These are phyloP conservation scores for Schizothorax lantsangensis DNA, from an alignment of 2,797 vertebrate genomes.

Conservation along the genomic window DNA sequence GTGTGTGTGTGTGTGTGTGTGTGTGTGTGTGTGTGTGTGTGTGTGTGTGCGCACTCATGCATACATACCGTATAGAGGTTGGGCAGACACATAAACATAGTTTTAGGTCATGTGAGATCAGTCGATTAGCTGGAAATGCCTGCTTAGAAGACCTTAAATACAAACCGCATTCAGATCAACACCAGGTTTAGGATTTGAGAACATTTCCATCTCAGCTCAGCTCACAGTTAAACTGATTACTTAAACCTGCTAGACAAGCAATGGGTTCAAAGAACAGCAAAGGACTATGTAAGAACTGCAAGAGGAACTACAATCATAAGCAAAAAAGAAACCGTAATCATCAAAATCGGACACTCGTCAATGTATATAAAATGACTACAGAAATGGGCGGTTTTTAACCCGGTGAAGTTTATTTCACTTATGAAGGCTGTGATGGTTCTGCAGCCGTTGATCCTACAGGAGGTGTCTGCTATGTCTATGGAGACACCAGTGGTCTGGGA, in stretches of 20 bases:
- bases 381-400: not conserved
- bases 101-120: not conserved
- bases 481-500: too few species aligned
- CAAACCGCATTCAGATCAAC: not conserved
- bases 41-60: too few species aligned
- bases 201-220: not conserved
- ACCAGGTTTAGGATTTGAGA: not conserved
- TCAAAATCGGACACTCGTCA: too few species aligned
- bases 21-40: too few species aligned
- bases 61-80: not conserved
- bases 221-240: not conserved
- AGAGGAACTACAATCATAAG: not conserved
- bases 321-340: too few species aligned
- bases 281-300: not conserved
- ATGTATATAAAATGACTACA: not conserved
- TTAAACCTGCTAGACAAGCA: not conserved
- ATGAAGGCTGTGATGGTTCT: too few species aligned
- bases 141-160: not conserved
- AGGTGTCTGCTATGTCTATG: too few species aligned
- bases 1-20: too few species aligned
- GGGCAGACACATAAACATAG: not conserved
- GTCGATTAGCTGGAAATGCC: not conserved
- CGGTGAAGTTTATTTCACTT: too few species aligned
- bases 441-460: too few species aligned
- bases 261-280: slow-evolving; percentile 2